A percentile compares a stretch with the other conserved stretches of the same genome.
These are phyloP conservation scores for Eupithecia exiguata DNA, from an alignment of 2,888 invertebrate species.

Conservation along the genomic window DNA sequence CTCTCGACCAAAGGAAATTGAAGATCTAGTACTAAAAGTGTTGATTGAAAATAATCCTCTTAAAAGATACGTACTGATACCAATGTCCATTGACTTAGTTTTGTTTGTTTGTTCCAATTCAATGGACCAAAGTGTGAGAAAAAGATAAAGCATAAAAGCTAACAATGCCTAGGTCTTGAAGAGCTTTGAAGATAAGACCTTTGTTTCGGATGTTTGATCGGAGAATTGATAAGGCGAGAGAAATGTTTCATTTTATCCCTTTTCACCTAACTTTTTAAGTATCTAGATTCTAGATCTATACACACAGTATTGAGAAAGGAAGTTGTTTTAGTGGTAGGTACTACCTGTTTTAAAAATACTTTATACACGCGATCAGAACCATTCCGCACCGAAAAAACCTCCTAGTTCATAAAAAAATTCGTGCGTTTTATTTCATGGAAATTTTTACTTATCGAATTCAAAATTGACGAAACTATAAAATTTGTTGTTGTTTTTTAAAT, in stretches of 20 bases:
- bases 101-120: slow-evolving; percentile 33
- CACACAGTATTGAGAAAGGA: neutral
- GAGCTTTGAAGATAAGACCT: slow-evolving; percentile 25
- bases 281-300: neutral
- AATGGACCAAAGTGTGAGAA: slow-evolving; percentile 40
- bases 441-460: neutral
- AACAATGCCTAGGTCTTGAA: slow-evolving; percentile 37
- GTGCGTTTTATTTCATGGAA: neutral
- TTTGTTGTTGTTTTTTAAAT: neutral
- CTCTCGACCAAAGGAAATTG: neutral
- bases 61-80: slow-evolving; percentile 29
- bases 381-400: neutral
- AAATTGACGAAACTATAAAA: neutral
- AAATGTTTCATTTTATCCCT: slow-evolving; percentile 3
- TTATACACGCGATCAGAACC: neutral
- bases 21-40: neutral
- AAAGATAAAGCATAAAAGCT: slow-evolving; percentile 14
- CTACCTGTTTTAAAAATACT: neutral
- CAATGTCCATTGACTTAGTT: slow-evolving; percentile 50
- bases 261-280: neutral
- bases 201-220: slow-evolving; percentile 24
- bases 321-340: too few species aligned
- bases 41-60: neutral
- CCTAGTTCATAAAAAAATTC: neutral
- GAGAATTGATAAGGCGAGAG: slow-evolving; percentile 12